Percentiles rank a stretch among this genome's conserved stretches.
Evolutionary conservation across 2,113 vertebrate species (phyloP).

Genomic region (Carassius auratus): DNA sequence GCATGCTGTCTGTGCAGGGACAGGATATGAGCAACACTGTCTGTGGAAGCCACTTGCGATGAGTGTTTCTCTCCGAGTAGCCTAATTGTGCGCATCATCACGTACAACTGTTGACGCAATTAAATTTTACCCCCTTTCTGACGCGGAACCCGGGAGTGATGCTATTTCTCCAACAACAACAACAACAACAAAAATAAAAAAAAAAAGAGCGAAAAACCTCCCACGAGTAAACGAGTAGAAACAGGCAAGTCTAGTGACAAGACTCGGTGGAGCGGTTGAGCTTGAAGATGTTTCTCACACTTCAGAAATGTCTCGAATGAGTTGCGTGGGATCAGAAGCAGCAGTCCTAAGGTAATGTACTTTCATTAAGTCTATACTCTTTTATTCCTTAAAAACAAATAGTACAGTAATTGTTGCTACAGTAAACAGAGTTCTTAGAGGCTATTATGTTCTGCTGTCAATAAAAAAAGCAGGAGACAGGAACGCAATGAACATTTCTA

Average conservation of each 20-base stretch:
- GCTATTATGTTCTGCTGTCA: not conserved
- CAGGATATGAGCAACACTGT: not conserved
- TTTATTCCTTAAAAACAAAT: not conserved
- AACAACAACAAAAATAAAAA: too few relatives aligned
- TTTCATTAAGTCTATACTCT: not conserved
- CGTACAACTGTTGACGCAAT: not conserved
- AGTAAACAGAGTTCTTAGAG: not conserved
- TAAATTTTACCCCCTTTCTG: not conserved
- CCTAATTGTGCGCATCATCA: not conserved
- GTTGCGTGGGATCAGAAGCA: not conserved
- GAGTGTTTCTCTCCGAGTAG: not conserved
- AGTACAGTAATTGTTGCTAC: not conserved
- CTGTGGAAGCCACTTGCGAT: not conserved
- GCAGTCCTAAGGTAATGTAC: not conserved
- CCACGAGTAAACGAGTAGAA: not conserved
- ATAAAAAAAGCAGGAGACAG: not conserved
- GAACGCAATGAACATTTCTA: not conserved
- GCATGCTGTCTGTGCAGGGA: not conserved
- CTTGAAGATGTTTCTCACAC: not conserved
- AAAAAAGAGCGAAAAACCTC: not conserved
- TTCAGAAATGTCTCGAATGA: not conserved
- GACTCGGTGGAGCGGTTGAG: not conserved
- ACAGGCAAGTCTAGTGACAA: not conserved
- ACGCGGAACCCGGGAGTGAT: not conserved
- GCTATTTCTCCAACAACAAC: not conserved